These are phyloP conservation scores for Oxycera nigricornis DNA, from an alignment of 2,888 invertebrate genomes.

Conservation along the genomic window DNA sequence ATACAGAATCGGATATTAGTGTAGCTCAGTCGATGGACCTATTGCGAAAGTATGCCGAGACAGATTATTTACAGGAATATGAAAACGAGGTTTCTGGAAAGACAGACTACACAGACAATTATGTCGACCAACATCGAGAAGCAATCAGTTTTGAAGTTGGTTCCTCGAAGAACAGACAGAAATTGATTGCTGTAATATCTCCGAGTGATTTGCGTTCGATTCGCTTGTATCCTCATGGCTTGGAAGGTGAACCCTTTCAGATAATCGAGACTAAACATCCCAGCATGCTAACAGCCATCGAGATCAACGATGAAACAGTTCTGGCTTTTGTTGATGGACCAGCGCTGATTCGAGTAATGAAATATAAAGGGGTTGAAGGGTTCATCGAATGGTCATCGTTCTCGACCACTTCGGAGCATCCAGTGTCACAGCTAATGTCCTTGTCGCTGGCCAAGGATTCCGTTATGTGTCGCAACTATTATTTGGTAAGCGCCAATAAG, in stretches of 20 bases:
- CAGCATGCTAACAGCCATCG: slow-evolving; percentile 59
- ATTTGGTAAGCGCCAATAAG: slow-evolving; percentile 49
- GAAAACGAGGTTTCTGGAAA: neutral
- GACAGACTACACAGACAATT: neutral
- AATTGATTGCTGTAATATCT: slow-evolving; percentile 58
- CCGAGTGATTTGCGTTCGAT: slow-evolving; percentile 56
- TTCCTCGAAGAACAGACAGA: slow-evolving; percentile 51
- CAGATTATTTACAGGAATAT: neutral
- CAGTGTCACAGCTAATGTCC: slow-evolving; percentile 30
- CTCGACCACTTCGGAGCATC: neutral
- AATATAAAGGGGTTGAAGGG: slow-evolving; percentile 59
- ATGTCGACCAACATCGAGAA: slow-evolving; percentile 49
- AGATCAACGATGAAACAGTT: slow-evolving; percentile 64
- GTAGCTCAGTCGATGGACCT: neutral
- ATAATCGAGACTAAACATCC: slow-evolving; percentile 64
- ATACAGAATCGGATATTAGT: neutral
- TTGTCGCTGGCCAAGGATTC: slow-evolving; percentile 3
- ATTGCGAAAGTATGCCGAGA: neutral
- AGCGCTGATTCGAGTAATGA: slow-evolving; percentile 52
- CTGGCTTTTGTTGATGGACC: slow-evolving; percentile 63
- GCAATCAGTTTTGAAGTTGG: slow-evolving; percentile 58
- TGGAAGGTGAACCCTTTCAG: slow-evolving; percentile 63
- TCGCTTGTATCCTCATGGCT: slow-evolving; percentile 62
- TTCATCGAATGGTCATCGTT: slow-evolving; percentile 57
- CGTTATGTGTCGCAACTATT: slow-evolving; percentile 47